Evolutionary conservation across 2,888 invertebrate species (phyloP).

Genomic region (Caenorhabditis sinica): DNA sequence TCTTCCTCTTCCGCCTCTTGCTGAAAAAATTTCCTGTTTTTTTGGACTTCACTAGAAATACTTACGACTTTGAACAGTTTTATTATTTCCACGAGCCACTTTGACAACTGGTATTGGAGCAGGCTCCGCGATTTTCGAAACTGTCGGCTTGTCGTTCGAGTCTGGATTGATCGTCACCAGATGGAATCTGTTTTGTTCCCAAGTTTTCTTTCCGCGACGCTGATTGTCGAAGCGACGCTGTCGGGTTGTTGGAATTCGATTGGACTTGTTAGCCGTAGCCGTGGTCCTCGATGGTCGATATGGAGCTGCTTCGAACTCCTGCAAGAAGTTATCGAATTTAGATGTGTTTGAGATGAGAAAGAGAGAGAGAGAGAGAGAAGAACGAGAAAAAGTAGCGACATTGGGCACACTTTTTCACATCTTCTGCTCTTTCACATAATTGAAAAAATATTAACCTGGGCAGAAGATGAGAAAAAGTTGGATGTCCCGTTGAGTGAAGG

Average conservation of each 20-base stretch:
- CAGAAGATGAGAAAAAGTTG: constrained; percentile 48
- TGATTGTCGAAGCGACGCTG: background rate
- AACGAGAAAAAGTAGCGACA: constrained; percentile 13
- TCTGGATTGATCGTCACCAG: constrained; percentile 20
- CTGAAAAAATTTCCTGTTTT: background rate
- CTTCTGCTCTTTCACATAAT: constrained; percentile 13
- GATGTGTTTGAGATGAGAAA: background rate
- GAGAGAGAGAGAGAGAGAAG: constrained; percentile 6
- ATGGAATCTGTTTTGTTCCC: constrained; percentile 26
- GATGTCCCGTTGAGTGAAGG: constrained; percentile 48
- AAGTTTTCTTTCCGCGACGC: background rate
- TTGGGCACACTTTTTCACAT: constrained; percentile 35
- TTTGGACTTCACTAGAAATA: background rate
- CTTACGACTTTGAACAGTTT: constrained; percentile 22
- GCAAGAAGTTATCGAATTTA: background rate
- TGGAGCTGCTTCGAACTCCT: constrained; percentile 22
- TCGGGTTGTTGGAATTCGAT: background rate
- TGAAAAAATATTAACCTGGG: constrained; percentile 42
- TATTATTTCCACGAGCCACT: constrained; percentile 56
- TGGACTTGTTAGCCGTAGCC: background rate
- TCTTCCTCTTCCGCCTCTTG: constrained; percentile 31
- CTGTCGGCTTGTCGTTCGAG: background rate
- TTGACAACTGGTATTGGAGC: constrained; percentile 41
- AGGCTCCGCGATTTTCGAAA: constrained; percentile 27
- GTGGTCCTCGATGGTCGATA: constrained; percentile 26